Base-by-base conservation (phyloP, 2,888 invertebrate species). In the Cheiracanthium punctorium region DNA sequence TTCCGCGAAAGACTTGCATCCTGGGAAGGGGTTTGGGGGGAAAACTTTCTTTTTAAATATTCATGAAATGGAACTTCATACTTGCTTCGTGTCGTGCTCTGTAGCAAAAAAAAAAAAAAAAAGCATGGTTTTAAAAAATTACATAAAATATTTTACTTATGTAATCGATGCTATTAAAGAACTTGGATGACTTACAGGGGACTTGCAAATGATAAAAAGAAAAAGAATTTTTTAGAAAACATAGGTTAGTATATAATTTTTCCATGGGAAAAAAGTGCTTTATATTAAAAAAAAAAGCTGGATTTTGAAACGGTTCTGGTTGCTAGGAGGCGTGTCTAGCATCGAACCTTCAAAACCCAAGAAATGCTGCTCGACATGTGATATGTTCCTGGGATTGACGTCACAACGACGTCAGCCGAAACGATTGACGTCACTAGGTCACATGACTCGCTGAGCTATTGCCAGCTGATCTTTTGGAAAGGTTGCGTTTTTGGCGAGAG, bases 301-400 rank as follows among this genome's bases (percentile, higher is more conserved):
- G 17, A 30, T 29, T 48, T 30, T 30, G 41, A 72, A n/a, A 48
- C 71, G 52, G n/a, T 74, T 33, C 65, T 64, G 65, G 64, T 64
- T 65, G 41, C 65, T 65, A 64, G 41, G 75, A 70, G 82, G 82
- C 82, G 82, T 70, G 71, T 52, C 33, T 29, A 43, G n/a, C 71
- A 43, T 43, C 43, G 71, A 67, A 41, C 43, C 33, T 65, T 72
- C 82, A 70, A 70, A 67, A 58, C 58, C 58, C 37, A 12, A 37
- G 69, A 32, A 67, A 67, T 32, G 67, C 41, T 74, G 48, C 37
- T 69, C 74, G 81, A 81, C 74, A 81, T 74, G 74, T 81, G 81
- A 81, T 81, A 74, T 75, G 84, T 84, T 79, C 79, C 84, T 64
- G 79, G 82, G 67, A 79, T 84, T 84, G 84, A 84, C 84, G 84